Conservation (phyloP, 2,797 vertebrate genomes). For the Argyrosomus regius region DNA sequence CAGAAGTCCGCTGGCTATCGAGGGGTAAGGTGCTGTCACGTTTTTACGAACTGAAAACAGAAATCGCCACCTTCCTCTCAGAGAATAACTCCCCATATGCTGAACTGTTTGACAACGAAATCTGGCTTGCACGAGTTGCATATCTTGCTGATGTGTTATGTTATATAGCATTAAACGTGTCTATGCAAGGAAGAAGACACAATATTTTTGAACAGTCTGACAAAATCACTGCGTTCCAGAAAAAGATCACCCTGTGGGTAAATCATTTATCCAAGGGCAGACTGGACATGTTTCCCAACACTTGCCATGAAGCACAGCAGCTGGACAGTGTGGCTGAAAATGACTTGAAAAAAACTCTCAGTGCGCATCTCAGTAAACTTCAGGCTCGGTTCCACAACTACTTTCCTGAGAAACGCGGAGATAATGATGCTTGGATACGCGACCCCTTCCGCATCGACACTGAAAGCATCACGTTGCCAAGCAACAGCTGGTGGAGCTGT, state of each 20-base stretch:
- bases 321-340: constrained; percentile 16
- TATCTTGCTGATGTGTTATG: too few relatives aligned
- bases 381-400: constrained; percentile 17
- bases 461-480: background rate
- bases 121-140: too few relatives aligned
- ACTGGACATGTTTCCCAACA: constrained; percentile 34
- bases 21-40: too few relatives aligned
- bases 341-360: constrained; percentile 16
- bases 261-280: constrained; percentile 20
- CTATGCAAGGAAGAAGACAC: too few relatives aligned
- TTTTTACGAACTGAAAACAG: too few relatives aligned
- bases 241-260: background rate
- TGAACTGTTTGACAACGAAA: too few relatives aligned
- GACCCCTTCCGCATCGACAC: constrained; percentile 11
- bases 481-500: background rate
- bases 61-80: too few relatives aligned
- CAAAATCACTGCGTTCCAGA: background rate
- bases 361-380: constrained; percentile 16
- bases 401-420: constrained; percentile 25
- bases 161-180: too few relatives aligned
- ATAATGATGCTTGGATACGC: constrained; percentile 26
- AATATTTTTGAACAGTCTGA: too few relatives aligned
- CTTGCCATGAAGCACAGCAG: constrained; percentile 19
- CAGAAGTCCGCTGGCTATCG: too few relatives aligned
- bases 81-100: too few relatives aligned